A percentile compares a stretch with the other conserved stretches of the same genome.
Conservation (phyloP, 2,888 invertebrate genomes). For the Pyrocoelia pectoralis region DNA sequence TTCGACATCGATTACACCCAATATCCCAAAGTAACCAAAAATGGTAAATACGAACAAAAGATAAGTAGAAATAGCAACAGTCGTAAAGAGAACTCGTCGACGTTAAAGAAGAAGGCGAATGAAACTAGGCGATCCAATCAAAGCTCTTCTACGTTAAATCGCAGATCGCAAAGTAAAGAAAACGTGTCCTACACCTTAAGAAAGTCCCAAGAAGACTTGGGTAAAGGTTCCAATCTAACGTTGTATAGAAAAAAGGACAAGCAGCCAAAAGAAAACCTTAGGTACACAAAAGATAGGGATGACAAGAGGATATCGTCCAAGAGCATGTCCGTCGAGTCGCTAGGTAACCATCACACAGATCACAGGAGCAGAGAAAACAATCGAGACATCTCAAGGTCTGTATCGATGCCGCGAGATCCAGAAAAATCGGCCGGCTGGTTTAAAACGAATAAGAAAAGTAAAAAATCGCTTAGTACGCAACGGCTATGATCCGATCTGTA, state of each 20-base stretch:
- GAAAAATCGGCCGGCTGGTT: conserved; percentile 80
- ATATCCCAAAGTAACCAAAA: conserved; percentile 60
- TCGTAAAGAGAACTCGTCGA: conserved; percentile 55
- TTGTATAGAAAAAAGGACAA: conserved; percentile 57
- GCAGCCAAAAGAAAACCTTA: conserved; percentile 61
- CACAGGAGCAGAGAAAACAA: conserved; percentile 48
- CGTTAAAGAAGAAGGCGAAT: conserved; percentile 60
- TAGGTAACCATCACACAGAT: conserved; percentile 60
- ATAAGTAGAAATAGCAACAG: conserved; percentile 50
- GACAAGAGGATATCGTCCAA: conserved; percentile 59
- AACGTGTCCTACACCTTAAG: conserved; percentile 49
- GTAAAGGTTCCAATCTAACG: conserved; percentile 53
- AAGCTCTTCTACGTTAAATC: conserved; percentile 60
- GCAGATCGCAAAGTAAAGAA: conserved; percentile 57
- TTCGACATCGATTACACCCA: conserved; percentile 84
- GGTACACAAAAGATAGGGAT: conserved; percentile 53
- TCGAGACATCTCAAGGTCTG: conserved; percentile 68
- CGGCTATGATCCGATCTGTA: conserved; percentile 49
- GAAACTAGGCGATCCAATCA: conserved; percentile 57
- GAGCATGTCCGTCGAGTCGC: conserved; percentile 70
- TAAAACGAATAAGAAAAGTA: conserved; percentile 66
- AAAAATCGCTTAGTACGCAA: conserved; percentile 52
- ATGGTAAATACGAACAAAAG: conserved; percentile 59
- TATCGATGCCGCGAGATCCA: conserved; percentile 77
- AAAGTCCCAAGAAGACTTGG: conserved; percentile 51